A percentile compares a stretch with the other conserved stretches of the same genome.
phyloP scores from a whole-genome alignment of 2,797 vertebrate genomes.

The Monodelphis domestica region DNA sequence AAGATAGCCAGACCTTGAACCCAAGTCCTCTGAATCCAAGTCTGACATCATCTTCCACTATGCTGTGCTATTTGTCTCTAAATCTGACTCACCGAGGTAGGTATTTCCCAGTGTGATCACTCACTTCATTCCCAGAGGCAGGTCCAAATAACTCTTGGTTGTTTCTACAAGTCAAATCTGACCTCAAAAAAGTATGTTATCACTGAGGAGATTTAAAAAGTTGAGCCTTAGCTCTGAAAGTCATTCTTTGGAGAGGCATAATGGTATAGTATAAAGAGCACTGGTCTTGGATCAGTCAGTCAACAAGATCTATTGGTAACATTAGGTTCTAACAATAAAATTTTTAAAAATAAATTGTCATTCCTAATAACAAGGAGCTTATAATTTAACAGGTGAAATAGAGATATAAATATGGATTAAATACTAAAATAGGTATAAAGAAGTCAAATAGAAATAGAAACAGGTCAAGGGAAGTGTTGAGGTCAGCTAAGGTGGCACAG shows the following conservation, averaged over 20 bases:
- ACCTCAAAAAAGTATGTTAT: background rate
- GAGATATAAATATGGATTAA: background rate
- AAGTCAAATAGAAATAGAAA: background rate
- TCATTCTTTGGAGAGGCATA: background rate
- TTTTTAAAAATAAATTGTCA: background rate
- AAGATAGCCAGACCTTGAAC: background rate
- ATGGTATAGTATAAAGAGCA: background rate
- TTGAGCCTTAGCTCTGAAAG: background rate
- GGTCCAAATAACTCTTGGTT: background rate
- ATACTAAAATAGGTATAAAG: background rate
- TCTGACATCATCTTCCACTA: background rate
- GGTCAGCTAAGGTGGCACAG: background rate
- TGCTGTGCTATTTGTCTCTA: too few species aligned
- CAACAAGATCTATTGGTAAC: background rate
- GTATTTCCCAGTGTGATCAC: background rate
- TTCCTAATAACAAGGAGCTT: background rate
- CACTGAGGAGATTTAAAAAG: background rate
- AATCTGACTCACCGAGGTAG: background rate
- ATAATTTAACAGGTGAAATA: background rate
- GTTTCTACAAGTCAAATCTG: background rate
- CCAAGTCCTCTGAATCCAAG: background rate
- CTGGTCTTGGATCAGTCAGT: background rate
- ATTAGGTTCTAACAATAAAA: background rate
- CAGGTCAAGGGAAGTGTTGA: background rate
- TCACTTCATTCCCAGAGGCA: background rate